Evolutionary conservation across 37 sponge, comb jelly and placozoan species (phyloP).

Genomic region (Eunapius fragilis): DNA sequence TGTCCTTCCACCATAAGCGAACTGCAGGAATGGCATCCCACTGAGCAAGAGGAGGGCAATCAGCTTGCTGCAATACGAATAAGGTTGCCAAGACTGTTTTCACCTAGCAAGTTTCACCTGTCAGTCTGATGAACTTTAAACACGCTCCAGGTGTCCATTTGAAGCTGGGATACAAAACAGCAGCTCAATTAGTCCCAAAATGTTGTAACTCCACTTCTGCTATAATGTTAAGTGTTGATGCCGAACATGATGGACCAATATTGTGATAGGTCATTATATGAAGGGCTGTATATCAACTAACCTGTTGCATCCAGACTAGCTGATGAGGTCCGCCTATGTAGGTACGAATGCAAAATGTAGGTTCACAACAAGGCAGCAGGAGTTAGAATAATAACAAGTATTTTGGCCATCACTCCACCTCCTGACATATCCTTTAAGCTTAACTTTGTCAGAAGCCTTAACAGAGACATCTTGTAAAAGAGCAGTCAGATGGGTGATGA

Average conservation of each 20-base stretch:
- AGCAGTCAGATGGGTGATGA: neutral
- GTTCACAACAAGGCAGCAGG: no score
- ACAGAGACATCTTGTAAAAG: neutral
- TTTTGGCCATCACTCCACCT: neutral
- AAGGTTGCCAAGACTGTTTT: neutral
- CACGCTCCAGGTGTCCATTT: neutral
- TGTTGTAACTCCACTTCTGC: conserved; percentile 26
- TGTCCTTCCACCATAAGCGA: neutral
- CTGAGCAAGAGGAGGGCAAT: neutral
- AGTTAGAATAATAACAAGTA: no score
- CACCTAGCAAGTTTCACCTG: neutral
- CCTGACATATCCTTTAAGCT: neutral
- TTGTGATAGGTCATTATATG: no score
- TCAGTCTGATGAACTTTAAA: neutral
- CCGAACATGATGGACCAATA: no score
- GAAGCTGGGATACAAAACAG: no score
- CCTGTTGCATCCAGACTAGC: no score
- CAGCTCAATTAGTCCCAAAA: conserved; percentile 38
- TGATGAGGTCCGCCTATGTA: no score
- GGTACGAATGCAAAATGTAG: no score
- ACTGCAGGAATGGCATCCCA: neutral
- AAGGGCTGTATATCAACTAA: no score
- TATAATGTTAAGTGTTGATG: no score
- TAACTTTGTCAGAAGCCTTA: neutral
- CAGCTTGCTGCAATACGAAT: neutral